phyloP scores from a whole-genome alignment of 2,113 vertebrate species.

The Gambusia holbrooki region DNA sequence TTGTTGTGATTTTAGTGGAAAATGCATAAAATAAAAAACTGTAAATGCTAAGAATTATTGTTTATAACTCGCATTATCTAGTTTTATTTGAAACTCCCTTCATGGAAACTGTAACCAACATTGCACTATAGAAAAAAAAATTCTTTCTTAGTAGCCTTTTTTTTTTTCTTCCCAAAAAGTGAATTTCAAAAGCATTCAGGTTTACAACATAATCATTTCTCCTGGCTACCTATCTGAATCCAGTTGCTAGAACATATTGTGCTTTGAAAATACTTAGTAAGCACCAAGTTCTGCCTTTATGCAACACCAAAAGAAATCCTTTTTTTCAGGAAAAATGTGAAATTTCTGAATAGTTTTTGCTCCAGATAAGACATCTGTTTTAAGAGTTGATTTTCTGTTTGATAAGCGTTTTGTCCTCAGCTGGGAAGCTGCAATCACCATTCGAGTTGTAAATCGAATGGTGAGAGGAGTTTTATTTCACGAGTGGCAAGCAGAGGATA shows the following conservation, averaged over 20 bases:
- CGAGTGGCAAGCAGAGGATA: not conserved
- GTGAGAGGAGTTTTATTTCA: not conserved
- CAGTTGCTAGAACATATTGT: not conserved
- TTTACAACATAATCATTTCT: not conserved
- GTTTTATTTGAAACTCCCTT: not conserved
- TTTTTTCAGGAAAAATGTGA: not conserved
- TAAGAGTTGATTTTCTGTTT: not conserved
- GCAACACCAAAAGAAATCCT: not conserved
- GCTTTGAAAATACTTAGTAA: not conserved
- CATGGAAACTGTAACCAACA: not conserved
- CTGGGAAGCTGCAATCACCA: not conserved
- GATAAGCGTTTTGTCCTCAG: not conserved
- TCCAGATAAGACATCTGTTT: not conserved
- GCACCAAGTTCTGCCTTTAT: not conserved
- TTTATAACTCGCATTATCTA: not conserved
- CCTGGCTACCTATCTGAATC: not conserved
- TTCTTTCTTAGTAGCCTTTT: not conserved
- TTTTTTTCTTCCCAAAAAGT: too few species aligned
- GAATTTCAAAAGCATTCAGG: too few species aligned
- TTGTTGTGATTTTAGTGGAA: not conserved
- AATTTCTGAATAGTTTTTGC: not conserved
- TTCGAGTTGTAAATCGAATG: not conserved
- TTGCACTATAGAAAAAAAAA: not conserved
- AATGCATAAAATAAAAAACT: not conserved
- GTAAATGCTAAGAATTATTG: not conserved